phyloP scores from a whole-genome alignment of 2,888 invertebrate genomes.

The Polyommatus icarus region DNA sequence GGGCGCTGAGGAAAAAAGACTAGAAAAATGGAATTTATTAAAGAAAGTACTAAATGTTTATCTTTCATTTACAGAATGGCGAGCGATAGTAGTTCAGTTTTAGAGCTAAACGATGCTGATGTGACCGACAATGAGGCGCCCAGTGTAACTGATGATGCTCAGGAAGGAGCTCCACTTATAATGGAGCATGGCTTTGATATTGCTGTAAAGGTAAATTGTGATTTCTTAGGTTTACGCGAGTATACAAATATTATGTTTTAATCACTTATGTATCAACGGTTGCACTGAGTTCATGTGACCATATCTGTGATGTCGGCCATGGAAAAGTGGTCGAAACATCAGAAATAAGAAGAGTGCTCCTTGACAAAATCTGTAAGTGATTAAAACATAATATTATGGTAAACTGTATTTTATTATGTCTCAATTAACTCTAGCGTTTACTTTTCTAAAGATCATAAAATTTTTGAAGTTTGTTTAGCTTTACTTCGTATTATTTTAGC shows the following conservation, averaged over 20 bases:
- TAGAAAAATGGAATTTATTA: neutral
- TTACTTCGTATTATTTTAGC: too few relatives aligned
- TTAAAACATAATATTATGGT: too few relatives aligned
- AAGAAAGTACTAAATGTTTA: neutral
- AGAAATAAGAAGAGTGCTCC: too few relatives aligned
- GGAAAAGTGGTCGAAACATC: too few relatives aligned
- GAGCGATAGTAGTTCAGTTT: conserved; percentile 68
- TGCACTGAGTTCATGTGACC: neutral
- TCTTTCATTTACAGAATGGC: conserved; percentile 52
- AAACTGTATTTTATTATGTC: too few relatives aligned
- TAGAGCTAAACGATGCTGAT: conserved; percentile 69
- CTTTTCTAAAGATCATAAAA: too few relatives aligned
- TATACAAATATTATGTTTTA: neutral
- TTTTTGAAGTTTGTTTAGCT: too few relatives aligned
- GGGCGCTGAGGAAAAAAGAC: too few relatives aligned
- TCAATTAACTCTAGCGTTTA: too few relatives aligned
- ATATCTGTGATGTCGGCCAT: too few relatives aligned
- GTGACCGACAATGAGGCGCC: conserved; percentile 61
- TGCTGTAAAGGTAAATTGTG: conserved; percentile 61
- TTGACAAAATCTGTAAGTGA: too few relatives aligned
- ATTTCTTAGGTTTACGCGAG: neutral
- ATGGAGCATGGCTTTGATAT: conserved; percentile 74
- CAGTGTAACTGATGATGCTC: conserved; percentile 57
- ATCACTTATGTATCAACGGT: neutral
- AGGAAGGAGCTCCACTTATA: conserved; percentile 60